These are phyloP conservation scores for Oreochromis grahami DNA, from an alignment of 2,797 vertebrate genomes.

Conservation along the genomic window DNA sequence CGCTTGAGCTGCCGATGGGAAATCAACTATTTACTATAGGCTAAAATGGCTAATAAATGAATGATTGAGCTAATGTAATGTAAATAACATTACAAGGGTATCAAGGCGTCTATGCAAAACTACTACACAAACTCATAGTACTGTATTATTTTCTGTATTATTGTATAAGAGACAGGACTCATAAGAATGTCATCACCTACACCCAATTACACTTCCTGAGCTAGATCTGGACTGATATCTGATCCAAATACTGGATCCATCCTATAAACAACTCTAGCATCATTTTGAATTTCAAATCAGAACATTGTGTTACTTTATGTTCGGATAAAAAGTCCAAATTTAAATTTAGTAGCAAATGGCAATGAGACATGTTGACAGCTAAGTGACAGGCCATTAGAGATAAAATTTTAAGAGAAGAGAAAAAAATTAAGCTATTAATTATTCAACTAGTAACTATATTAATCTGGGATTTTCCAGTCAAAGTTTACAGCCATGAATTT, in stretches of 20 bases:
- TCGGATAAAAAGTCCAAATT: not conserved
- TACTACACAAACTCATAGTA: not conserved
- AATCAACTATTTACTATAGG: not conserved
- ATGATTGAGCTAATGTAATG: not conserved
- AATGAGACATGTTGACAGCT: not conserved
- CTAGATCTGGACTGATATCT: not conserved
- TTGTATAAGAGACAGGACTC: not conserved
- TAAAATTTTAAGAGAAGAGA: not conserved
- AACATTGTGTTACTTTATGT: not conserved
- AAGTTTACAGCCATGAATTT: not conserved
- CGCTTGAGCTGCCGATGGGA: not conserved
- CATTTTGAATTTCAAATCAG: not conserved
- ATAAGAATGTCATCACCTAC: fast-evolving
- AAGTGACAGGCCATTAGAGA: not conserved
- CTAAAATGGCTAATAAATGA: not conserved
- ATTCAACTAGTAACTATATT: not conserved
- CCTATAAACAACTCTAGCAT: not conserved
- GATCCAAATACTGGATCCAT: not conserved
- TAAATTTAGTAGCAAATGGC: not conserved
- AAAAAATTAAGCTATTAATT: not conserved
- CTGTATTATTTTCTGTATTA: not conserved
- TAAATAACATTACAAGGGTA: not conserved
- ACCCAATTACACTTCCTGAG: not conserved
- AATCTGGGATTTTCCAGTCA: not conserved
- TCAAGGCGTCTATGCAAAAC: not conserved